Evolutionary conservation across 2,113 vertebrate species (phyloP).

Genomic region (Ailurus styani): DNA sequence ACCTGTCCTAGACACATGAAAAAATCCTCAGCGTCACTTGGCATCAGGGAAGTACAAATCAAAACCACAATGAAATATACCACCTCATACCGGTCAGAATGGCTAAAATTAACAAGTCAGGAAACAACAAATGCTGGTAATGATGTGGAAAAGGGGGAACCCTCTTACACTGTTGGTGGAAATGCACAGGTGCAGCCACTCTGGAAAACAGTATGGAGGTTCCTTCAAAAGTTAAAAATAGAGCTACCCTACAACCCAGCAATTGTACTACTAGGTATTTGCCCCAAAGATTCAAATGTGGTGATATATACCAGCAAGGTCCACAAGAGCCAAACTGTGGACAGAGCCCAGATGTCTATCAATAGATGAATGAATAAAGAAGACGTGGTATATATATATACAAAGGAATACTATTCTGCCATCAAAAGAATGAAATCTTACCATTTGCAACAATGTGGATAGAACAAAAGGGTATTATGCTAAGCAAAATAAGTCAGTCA

Average conservation of each 20-base stretch:
- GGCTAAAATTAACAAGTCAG: not conserved
- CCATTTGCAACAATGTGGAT: not conserved
- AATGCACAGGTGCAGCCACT: not conserved
- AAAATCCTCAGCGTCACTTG: not conserved
- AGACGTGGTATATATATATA: no score
- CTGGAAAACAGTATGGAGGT: not conserved
- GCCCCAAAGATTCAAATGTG: not conserved
- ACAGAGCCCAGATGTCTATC: not conserved
- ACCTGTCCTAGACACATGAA: not conserved
- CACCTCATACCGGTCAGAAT: not conserved
- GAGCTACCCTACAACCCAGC: not conserved
- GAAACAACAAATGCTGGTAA: not conserved
- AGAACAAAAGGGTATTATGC: not conserved
- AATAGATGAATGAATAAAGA: not conserved
- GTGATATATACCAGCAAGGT: not conserved
- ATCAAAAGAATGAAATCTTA: not conserved
- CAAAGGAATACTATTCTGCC: not conserved
- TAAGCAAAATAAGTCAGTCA: not conserved
- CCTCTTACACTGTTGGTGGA: not conserved
- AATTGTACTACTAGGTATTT: not conserved
- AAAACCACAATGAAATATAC: not conserved
- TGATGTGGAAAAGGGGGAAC: not conserved
- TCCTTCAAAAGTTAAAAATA: not conserved
- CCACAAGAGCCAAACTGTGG: not conserved
- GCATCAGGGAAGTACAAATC: not conserved